phyloP scores from a whole-genome alignment of 2,888 invertebrate genomes.

The Euplexia lucipara region DNA sequence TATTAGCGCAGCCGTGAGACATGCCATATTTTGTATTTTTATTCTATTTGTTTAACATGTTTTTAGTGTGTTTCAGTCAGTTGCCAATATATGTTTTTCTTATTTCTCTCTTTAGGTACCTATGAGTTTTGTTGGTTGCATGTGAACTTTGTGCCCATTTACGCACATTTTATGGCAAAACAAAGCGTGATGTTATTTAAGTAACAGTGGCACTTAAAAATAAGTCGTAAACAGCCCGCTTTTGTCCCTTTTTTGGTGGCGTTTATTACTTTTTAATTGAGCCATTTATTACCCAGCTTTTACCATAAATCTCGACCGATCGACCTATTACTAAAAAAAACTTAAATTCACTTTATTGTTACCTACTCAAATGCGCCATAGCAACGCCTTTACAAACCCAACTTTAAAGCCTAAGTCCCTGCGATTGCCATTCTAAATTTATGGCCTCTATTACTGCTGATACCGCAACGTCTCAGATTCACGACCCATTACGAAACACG shows the following conservation, averaged over 20 bases:
- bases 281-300: constrained; percentile 4
- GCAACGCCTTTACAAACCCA: background rate
- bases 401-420: constrained; percentile 19
- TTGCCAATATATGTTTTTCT: too few species aligned
- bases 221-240: constrained; percentile 1
- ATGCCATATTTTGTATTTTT: too few species aligned
- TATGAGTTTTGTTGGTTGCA: background rate
- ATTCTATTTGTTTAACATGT: too few species aligned
- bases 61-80: too few species aligned
- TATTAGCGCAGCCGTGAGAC: too few species aligned
- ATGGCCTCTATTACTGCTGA: constrained; percentile 45
- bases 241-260: constrained; percentile 5
- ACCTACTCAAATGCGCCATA: background rate
- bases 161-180: background rate
- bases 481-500: constrained; percentile 52
- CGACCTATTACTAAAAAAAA: background rate
- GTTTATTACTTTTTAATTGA: constrained; percentile 24
- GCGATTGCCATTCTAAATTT: constrained; percentile 46
- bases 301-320: background rate
- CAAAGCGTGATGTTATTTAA: constrained; percentile 30
- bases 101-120: too few species aligned
- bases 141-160: too few species aligned
- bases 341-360: background rate
- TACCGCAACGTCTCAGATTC: constrained; percentile 37
- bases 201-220: constrained; percentile 8